Evolutionary conservation across 2,888 invertebrate genomes (phyloP), one percentile per base, ranked within the genome.

Genomic region (Plemyria rubiginata): DNA sequence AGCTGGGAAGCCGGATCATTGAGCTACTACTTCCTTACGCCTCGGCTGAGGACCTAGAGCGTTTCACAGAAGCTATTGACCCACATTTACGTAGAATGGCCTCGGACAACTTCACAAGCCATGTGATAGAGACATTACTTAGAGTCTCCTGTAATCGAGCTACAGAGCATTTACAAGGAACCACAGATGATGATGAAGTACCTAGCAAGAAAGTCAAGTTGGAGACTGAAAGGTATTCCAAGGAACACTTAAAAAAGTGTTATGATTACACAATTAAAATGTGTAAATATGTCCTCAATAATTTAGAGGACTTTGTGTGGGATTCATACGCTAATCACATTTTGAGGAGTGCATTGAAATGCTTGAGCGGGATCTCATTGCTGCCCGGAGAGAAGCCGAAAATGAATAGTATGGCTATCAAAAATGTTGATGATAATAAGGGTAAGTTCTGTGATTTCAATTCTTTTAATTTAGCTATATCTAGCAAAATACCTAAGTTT

Each of bases 291-390:
- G 91, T 96, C 22, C 84, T 97, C 0, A 98, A 98, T 82, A 98
- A 98, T 88, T 88, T 97, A 62, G 97, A 97, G 80, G 97, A 97
- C 77, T 97, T 96, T 76, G 94, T 96, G 0, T 95, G 95, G 94
- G 96, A 97, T 79, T 88, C 90, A 0, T 96, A 96, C 70, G 97
- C 96, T 0, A 97, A 95, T 85, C 96, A 96, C 75, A 94, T 97
- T 5, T 88, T 97, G 68, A 93, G 97, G 54, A 95, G 96, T 9
- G 95, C 95, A 0, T 81, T 97, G n/a, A 94, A 95, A 78, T 95
- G 94, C 74, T 85, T 97, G 0, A 94, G 95, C 12, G 96, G 96
- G 0, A 92, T 96, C 11, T 93, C 94, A 0, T 87, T 93, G 22
- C 72, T 93, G 70, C 79, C 94, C 29, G 88, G 88, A 67, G 82